Percentiles rank a stretch among this genome's conserved stretches.
Evolutionary conservation across 2,888 invertebrate species (phyloP).

Genomic region (Merodon equestris): DNA sequence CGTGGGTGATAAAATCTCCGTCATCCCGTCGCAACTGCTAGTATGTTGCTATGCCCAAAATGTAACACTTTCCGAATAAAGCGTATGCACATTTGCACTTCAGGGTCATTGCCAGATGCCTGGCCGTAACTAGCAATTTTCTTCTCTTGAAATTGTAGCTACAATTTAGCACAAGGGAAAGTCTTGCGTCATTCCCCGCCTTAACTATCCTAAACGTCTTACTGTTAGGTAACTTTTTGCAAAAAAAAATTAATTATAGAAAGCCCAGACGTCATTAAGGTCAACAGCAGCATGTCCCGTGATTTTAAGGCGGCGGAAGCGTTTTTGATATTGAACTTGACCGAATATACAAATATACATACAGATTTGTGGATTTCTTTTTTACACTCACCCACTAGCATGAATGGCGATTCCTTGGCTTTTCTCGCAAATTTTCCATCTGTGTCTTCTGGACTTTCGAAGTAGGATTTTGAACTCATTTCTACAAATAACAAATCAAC

Average conservation of each 20-base stretch:
- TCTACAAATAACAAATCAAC: slow-evolving; percentile 16
- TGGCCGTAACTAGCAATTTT: no score
- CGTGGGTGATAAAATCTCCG: no score
- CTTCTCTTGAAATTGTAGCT: no score
- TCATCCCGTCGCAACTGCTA: no score
- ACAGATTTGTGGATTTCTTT: neutral
- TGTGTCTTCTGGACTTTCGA: slow-evolving; percentile 72
- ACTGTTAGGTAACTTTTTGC: slow-evolving; percentile 42
- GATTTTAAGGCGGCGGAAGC: neutral
- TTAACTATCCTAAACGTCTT: neutral
- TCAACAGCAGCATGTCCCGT: slow-evolving; percentile 36
- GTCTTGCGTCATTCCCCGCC: no score
- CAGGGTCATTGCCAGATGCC: no score
- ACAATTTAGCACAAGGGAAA: no score
- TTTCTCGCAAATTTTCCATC: slow-evolving; percentile 82
- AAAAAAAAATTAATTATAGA: neutral
- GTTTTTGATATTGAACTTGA: slow-evolving; percentile 39
- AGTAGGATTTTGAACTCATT: slow-evolving; percentile 76
- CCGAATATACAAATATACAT: neutral
- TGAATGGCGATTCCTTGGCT: slow-evolving; percentile 86
- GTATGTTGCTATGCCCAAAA: no score
- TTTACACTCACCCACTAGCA: slow-evolving; percentile 83
- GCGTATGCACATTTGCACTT: no score
- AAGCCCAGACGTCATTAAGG: slow-evolving; percentile 20
- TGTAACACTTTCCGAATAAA: no score